Evolutionary conservation across 1,140 invertebrate species (phyloP).

Genomic region (Drosophila orosa): DNA sequence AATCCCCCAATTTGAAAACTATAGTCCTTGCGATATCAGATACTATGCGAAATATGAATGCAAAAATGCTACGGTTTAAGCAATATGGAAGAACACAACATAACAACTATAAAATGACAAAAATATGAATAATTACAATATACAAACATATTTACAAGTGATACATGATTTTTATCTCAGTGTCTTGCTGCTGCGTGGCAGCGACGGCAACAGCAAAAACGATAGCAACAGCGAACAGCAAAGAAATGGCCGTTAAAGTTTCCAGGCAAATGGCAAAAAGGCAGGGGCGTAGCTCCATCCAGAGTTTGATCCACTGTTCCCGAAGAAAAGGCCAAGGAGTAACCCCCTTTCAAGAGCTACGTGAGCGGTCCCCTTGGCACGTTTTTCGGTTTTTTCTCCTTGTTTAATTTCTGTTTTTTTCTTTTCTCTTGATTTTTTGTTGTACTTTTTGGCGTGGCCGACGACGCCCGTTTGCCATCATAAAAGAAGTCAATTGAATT

Average conservation of each 20-base stretch:
- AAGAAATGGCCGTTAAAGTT: conserved; percentile 81
- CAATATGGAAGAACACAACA: too few species aligned
- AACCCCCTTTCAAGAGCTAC: conserved; percentile 42
- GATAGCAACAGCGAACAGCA: conserved; percentile 37
- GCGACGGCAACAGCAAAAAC: conserved; percentile 48
- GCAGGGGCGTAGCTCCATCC: conserved; percentile 67
- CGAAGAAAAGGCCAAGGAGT: conserved; percentile 20
- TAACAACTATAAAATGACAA: neutral
- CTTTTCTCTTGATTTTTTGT: conserved; percentile 31
- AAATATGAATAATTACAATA: neutral
- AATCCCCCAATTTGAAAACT: too few species aligned
- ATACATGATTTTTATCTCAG: neutral
- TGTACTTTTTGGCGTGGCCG: conserved; percentile 75
- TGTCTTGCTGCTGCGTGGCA: conserved; percentile 65
- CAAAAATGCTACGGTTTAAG: too few species aligned
- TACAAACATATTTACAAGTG: neutral
- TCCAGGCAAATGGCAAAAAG: conserved; percentile 77
- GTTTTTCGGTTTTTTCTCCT: conserved; percentile 62
- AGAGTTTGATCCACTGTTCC: conserved; percentile 44
- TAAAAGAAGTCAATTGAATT: conserved; percentile 83
- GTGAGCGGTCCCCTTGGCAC: conserved; percentile 55
- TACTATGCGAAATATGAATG: too few species aligned
- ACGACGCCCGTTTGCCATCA: conserved; percentile 79
- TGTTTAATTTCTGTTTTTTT: conserved; percentile 46
- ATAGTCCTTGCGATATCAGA: too few species aligned